Base-by-base conservation (phyloP, 2,113 vertebrate genomes). In the Eretmochelys imbricata region DNA sequence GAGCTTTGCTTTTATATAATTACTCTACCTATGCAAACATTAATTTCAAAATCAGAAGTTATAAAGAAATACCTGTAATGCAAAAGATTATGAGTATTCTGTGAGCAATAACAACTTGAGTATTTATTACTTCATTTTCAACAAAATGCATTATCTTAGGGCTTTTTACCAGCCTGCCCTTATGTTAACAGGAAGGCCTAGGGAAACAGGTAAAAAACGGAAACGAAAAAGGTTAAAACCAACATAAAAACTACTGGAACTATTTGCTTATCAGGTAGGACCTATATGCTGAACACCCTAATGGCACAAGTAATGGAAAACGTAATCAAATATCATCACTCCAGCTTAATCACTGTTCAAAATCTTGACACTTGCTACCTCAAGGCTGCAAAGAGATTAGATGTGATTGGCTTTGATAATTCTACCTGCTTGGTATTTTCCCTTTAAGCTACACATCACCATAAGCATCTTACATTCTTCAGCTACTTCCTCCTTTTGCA, bases 201-300 rank as follows among this genome's bases (percentile, higher is more conserved):
- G 98, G 99, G 98, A 99, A 98, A 99, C 99, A 98, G 99, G 98
- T 99, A 99, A 98, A 99, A 99, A 99, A 98, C 98, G 99, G 99
- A 99, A 99, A 99, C 98, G 98, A 98, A 99, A 99, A 99, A 99
- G 98, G 98, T 98, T 99, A 99, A 99, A 99, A 97, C 98, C 98
- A 97, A 99, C 98, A 98, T 99, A 99, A 98, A 98, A 98, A 97
- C 97, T 95, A 97, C 94, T 97, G 98, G 98, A 98, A 98, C 98
- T 98, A 98, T 98, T 98, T 98, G 97, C 97, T 97, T 95, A 98
- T 98, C 99, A 99, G 99, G 99, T 99, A 99, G 98, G 99, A 99
- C 97, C 98, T 69, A 49, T 88, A 85, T 69, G 89, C 96, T 93
- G 92, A 96, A 94, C 54, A 92, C 59, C 87, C 65, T 89, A 93